Conservation (phyloP, 2,888 invertebrate species). For the Tetheella fluctuosa region DNA sequence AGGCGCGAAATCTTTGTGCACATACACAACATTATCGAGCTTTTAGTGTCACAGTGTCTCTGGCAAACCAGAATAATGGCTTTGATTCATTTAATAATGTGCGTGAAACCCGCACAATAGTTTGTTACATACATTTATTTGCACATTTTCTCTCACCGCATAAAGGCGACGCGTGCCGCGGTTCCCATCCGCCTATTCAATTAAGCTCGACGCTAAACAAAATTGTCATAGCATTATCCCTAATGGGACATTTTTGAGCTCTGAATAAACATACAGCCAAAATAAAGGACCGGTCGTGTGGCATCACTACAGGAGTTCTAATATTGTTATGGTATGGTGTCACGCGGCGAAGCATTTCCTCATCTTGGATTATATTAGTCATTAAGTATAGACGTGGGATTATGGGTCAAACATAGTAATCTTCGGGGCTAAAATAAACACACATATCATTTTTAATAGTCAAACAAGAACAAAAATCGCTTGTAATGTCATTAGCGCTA, state of each 20-base stretch:
- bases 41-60: slow-evolving; percentile 55
- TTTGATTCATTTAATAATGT: slow-evolving; percentile 64
- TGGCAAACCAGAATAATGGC: slow-evolving; percentile 47
- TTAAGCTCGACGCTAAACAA: slow-evolving; percentile 68
- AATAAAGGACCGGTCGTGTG: slow-evolving; percentile 75
- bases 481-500: slow-evolving; percentile 63
- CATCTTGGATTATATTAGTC: slow-evolving; percentile 58
- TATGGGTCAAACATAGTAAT: slow-evolving; percentile 39
- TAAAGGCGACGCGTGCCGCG: slow-evolving; percentile 69
- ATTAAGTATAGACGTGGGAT: slow-evolving; percentile 58
- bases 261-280: slow-evolving; percentile 69
- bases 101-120: slow-evolving; percentile 61
- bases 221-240: slow-evolving; percentile 74
- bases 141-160: slow-evolving; percentile 57
- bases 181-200: slow-evolving; percentile 79
- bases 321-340: slow-evolving; percentile 64
- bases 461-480: slow-evolving; percentile 47
- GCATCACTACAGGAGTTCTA: slow-evolving; percentile 74
- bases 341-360: slow-evolving; percentile 56
- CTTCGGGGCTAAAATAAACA: slow-evolving; percentile 39
- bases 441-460: slow-evolving; percentile 48
- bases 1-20: slow-evolving; percentile 59
- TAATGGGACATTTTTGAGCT: slow-evolving; percentile 76
- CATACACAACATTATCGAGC: slow-evolving; percentile 56
- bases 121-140: slow-evolving; percentile 72